Evolutionary conservation across 1,140 invertebrate species (phyloP).

Genomic region (Armadillidium nasatum): DNA sequence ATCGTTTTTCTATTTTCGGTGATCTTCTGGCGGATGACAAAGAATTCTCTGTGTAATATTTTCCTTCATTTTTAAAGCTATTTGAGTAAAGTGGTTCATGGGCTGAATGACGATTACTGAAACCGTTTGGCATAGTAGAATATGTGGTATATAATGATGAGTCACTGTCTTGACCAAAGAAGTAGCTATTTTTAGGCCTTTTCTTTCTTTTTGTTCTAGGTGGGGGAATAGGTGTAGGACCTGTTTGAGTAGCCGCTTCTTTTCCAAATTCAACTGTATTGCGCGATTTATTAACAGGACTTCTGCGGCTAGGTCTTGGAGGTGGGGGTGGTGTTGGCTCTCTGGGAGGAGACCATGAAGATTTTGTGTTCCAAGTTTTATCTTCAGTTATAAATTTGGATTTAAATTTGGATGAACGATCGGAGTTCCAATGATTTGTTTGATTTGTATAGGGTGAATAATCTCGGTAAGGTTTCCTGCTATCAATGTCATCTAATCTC

Average conservation of each 20-base stretch:
- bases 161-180: conserved; percentile 39
- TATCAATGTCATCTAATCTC: conserved; percentile 31
- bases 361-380: background rate
- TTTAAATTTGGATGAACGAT: background rate
- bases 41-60: background rate
- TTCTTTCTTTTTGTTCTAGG: conserved; percentile 40
- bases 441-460: background rate
- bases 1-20: conserved; percentile 35
- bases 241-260: conserved; percentile 34
- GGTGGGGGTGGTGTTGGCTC: conserved; percentile 33
- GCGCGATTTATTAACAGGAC: background rate
- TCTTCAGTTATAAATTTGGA: too few species aligned
- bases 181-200: conserved; percentile 40
- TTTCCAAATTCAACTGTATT: background rate
- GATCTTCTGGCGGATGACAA: conserved; percentile 15
- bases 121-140: background rate
- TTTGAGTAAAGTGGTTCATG: background rate
- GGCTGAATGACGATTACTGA: background rate
- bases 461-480: conserved; percentile 13
- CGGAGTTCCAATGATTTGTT: conserved; percentile 25
- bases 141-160: conserved; percentile 19
- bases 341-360: background rate
- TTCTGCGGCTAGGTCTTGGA: conserved; percentile 25
- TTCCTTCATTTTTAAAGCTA: background rate
- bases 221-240: conserved; percentile 38